Evolutionary conservation across 1,140 invertebrate species (phyloP).

Genomic region (Telenomus remus): DNA sequence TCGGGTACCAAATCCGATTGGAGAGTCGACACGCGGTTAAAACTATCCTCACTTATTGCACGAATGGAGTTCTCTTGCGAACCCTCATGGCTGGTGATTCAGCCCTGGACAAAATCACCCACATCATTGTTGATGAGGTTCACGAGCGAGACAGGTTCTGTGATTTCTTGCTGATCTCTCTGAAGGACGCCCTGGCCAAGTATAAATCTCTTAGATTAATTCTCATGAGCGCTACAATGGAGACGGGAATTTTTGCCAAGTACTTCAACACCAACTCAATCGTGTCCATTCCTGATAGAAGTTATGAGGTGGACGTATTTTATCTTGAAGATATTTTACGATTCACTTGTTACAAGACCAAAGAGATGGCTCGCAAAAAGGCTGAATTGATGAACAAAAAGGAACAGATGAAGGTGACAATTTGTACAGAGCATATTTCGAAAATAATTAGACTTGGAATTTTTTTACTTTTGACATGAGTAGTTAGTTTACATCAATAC

Average conservation of each 20-base stretch:
- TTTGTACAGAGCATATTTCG: no score
- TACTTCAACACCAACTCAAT: constrained; percentile 89
- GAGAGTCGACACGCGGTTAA: constrained; percentile 87
- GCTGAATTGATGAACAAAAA: constrained; percentile 73
- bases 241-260: constrained; percentile 85
- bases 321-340: constrained; percentile 90
- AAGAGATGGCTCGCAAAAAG: constrained; percentile 78
- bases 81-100: constrained; percentile 88
- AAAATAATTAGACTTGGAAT: no score
- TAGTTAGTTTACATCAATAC: no score
- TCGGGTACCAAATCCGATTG: constrained; percentile 95
- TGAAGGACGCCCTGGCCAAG: constrained; percentile 85
- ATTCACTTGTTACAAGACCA: constrained; percentile 81
- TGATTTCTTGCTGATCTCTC: constrained; percentile 92
- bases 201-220: constrained; percentile 87
- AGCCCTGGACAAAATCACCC: constrained; percentile 83
- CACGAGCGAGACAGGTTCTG: constrained; percentile 95
- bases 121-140: constrained; percentile 94
- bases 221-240: constrained; percentile 96
- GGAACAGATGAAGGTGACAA: constrained; percentile 69
- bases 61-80: constrained; percentile 90
- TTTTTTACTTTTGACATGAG: no score
- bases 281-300: constrained; percentile 86
- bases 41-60: constrained; percentile 93
- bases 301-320: constrained; percentile 86